A percentile compares a stretch with the other conserved stretches of the same genome.
phyloP scores from a whole-genome alignment of 2,113 vertebrate genomes.

The Nanorana parkeri region DNA sequence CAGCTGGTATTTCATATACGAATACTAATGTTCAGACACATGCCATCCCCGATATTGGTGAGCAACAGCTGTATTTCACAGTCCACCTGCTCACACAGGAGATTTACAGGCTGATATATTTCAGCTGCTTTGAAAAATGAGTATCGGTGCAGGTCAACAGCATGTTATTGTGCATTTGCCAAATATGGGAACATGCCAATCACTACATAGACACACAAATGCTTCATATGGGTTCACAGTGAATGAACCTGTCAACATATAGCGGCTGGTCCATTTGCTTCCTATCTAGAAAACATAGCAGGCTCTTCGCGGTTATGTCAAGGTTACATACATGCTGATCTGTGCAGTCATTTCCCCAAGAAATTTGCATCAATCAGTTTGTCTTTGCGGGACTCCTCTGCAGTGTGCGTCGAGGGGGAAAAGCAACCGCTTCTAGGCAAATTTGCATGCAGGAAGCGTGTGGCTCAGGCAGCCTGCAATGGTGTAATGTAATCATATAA shows the following conservation, averaged over 20 bases:
- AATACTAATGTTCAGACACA: no score
- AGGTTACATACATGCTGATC: slow-evolving; percentile 12
- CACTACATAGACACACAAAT: not conserved
- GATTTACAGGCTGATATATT: not conserved
- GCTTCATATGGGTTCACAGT: not conserved
- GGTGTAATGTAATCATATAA: not conserved
- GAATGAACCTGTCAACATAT: slow-evolving; percentile 5
- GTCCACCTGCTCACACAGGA: not conserved
- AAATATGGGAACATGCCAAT: slow-evolving; percentile 4
- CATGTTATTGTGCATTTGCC: slow-evolving; percentile 12
- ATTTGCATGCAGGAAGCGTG: slow-evolving; percentile 8
- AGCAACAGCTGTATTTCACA: not conserved
- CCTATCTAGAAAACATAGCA: slow-evolving; percentile 13
- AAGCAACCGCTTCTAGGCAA: slow-evolving; percentile 7
- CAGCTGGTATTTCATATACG: no score
- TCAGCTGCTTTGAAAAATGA: not conserved
- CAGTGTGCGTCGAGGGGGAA: slow-evolving; percentile 33
- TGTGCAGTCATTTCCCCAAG: not conserved
- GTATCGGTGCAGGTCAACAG: not conserved
- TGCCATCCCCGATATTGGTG: no score
- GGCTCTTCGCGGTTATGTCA: not conserved
- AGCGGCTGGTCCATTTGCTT: slow-evolving; percentile 12
- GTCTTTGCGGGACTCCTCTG: not conserved
- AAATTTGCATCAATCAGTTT: not conserved
- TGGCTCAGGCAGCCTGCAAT: not conserved